Evolutionary conservation across 2,888 invertebrate genomes (phyloP).

Genomic region (Deroplatys truncata): DNA sequence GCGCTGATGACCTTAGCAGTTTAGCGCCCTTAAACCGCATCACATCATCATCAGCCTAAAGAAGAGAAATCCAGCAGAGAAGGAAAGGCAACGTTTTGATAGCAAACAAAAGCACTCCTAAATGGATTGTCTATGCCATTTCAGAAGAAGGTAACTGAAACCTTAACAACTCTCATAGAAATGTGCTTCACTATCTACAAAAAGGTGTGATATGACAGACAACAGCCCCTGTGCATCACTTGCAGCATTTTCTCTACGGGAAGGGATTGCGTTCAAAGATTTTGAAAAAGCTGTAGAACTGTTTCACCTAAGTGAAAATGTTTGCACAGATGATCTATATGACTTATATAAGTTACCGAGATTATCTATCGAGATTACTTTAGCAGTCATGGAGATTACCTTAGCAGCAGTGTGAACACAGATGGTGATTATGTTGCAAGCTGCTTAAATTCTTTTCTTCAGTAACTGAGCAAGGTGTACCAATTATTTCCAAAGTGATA

Average conservation of each 20-base stretch:
- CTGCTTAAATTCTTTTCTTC: too few species aligned
- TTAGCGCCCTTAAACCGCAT: too few species aligned
- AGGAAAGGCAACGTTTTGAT: background rate
- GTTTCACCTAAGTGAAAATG: background rate
- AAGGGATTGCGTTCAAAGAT: too few species aligned
- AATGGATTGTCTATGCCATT: background rate
- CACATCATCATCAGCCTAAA: too few species aligned
- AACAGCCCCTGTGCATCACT: background rate
- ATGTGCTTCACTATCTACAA: background rate
- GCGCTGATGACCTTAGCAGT: too few species aligned
- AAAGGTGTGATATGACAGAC: background rate
- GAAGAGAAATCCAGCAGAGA: background rate
- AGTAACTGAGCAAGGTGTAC: too few species aligned
- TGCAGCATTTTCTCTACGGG: background rate
- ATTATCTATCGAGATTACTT: too few species aligned
- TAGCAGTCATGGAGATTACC: background rate
- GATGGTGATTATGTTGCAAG: background rate
- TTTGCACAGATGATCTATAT: too few species aligned
- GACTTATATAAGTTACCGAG: too few species aligned
- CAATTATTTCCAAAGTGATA: too few species aligned
- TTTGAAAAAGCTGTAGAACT: too few species aligned
- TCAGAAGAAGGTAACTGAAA: background rate
- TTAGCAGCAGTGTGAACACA: background rate
- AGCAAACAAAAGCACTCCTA: background rate
- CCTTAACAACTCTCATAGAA: background rate